Evolutionary conservation across 2,797 vertebrate genomes (phyloP).

Genomic region (Spondyliosoma cantharus): DNA sequence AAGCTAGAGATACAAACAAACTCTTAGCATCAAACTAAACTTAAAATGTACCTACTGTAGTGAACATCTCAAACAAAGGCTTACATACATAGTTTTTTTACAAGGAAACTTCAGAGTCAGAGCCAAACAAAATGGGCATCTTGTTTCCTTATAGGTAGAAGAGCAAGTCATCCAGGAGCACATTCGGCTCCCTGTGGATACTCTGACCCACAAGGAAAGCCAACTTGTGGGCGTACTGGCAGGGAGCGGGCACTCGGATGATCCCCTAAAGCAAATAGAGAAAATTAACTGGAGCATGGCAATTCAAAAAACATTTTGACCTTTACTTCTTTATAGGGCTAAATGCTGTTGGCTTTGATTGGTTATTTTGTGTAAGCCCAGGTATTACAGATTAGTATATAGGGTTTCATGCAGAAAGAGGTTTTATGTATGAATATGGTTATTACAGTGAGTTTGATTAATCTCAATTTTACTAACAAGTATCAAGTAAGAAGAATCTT

Average conservation of each 20-base stretch:
- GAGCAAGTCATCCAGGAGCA: constrained; percentile 87
- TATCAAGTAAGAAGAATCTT: too few species aligned
- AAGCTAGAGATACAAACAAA: neutral
- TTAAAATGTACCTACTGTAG: too few species aligned
- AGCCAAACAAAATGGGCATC: neutral
- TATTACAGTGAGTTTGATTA: too few species aligned
- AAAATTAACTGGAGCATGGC: neutral
- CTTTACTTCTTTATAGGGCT: neutral
- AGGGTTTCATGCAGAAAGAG: too few species aligned
- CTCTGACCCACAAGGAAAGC: constrained; percentile 96
- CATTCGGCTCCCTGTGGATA: constrained; percentile 89
- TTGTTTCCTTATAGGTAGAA: constrained; percentile 87
- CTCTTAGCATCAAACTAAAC: neutral
- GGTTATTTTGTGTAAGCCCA: neutral
- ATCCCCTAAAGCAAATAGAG: constrained; percentile 84
- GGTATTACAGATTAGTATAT: too few species aligned
- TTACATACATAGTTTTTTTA: neutral
- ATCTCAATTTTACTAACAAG: too few species aligned
- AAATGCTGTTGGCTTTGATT: neutral
- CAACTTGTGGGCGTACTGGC: constrained; percentile 97
- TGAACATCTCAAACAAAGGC: neutral
- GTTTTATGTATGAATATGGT: too few species aligned
- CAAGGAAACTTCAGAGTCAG: neutral
- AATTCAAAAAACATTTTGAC: neutral
- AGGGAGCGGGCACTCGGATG: constrained; percentile 95